Conservation (phyloP, 1,140 invertebrate genomes). For the Physella acuta region DNA sequence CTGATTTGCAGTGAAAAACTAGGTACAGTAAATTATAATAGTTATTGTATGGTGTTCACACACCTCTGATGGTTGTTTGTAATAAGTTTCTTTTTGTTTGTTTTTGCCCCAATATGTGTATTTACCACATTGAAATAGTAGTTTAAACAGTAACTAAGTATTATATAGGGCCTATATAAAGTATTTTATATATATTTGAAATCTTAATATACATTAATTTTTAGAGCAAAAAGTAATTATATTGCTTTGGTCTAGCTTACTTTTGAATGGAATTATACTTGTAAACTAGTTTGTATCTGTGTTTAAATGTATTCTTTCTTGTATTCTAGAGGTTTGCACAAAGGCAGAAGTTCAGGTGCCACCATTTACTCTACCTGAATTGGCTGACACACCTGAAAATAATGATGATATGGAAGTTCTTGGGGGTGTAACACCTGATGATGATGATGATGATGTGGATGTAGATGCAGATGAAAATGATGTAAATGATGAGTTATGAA, state of each 20-base stretch:
- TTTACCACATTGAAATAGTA: too few species aligned
- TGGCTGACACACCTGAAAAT: not conserved
- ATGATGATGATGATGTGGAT: not conserved
- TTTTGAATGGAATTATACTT: not conserved
- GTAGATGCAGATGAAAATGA: not conserved
- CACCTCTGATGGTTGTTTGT: too few species aligned
- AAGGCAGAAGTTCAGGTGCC: not conserved
- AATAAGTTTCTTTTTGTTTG: too few species aligned
- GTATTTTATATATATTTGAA: not conserved
- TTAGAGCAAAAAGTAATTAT: not conserved
- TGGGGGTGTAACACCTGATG: not conserved
- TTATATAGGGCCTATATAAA: not conserved
- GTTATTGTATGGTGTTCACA: too few species aligned
- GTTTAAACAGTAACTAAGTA: too few species aligned
- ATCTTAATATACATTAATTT: not conserved
- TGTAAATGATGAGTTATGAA: not conserved
- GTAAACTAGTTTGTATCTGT: not conserved
- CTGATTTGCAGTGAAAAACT: conserved; percentile 30
- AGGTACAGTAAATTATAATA: too few species aligned
- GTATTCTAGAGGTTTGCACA: conserved; percentile 4
- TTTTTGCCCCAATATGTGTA: too few species aligned
- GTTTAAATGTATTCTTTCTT: too few species aligned
- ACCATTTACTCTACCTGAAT: conserved; percentile 5
- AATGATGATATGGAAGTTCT: not conserved
- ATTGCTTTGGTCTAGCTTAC: not conserved